phyloP scores from a whole-genome alignment of 2,113 vertebrate species.

The Dicerorhinus sumatrensis region DNA sequence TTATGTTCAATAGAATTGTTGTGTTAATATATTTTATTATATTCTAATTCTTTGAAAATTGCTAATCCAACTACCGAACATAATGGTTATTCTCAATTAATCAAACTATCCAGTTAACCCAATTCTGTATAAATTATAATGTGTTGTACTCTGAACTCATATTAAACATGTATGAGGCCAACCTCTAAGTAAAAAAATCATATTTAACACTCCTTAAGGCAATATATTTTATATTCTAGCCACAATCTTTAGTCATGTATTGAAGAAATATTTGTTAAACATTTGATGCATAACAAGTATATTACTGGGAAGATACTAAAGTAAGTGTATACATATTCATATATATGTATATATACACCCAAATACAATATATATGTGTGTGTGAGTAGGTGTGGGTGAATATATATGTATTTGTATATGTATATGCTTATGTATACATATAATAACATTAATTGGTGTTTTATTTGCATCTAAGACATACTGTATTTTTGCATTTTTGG shows the following conservation, averaged over 20 bases:
- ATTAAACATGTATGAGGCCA: conserved; percentile 35
- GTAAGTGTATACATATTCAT: not conserved
- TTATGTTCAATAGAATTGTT: conserved; percentile 11
- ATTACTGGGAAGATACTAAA: not conserved
- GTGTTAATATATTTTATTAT: not conserved
- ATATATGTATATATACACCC: not conserved
- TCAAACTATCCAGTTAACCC: not conserved
- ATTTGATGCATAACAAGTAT: not conserved
- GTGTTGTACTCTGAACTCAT: not conserved
- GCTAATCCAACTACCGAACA: not conserved
- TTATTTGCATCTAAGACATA: not conserved
- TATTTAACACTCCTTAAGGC: not conserved
- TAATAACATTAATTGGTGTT: not conserved
- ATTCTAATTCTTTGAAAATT: conserved; percentile 11
- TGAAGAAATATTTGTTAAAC: not conserved
- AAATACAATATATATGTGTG: rapidly evolving
- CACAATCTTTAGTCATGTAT: not conserved
- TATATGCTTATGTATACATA: not conserved
- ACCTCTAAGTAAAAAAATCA: conserved; percentile 1
- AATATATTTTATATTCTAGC: not conserved
- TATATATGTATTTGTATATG: not conserved
- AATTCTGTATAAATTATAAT: conserved; percentile 4
- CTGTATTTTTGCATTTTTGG: not conserved
- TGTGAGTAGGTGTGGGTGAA: not conserved
- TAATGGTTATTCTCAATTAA: conserved; percentile 50